These are phyloP conservation scores for Asarcornis scutulata DNA, from an alignment of 2,113 vertebrate genomes.

Conservation along the genomic window DNA sequence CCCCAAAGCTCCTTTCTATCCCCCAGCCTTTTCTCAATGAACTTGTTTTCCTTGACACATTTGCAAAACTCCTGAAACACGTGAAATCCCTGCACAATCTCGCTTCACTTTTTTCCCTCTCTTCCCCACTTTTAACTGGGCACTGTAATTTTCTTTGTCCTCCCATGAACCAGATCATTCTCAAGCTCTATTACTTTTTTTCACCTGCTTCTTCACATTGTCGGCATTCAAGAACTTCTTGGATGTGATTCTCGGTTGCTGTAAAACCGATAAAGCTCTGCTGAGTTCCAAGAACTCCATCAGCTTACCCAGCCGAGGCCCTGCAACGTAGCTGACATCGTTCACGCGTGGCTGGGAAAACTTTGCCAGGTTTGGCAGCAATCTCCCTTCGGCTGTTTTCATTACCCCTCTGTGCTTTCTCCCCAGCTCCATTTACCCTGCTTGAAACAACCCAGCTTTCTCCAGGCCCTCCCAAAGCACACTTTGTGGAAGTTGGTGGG, in stretches of 20 bases:
- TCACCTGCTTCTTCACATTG: neutral
- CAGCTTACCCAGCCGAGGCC: neutral
- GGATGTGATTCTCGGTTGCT: neutral
- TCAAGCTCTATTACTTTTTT: neutral
- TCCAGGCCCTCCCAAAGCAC: no score
- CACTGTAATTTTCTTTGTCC: neutral
- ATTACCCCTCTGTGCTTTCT: neutral
- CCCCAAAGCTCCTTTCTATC: neutral
- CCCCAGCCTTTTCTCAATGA: neutral
- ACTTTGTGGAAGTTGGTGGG: no score
- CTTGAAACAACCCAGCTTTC: neutral
- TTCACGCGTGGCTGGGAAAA: no score
- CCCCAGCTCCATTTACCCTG: neutral
- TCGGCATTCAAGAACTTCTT: neutral
- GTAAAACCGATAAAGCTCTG: neutral
- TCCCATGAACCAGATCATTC: fast-evolving
- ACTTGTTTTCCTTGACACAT: fast-evolving
- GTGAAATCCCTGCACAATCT: neutral
- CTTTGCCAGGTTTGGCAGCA: neutral
- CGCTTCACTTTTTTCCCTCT: neutral
- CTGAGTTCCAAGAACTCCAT: neutral
- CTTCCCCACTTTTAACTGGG: no score
- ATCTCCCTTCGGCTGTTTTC: no score
- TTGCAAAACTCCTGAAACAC: fast-evolving
- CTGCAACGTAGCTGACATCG: neutral